Base-by-base conservation (phyloP, 37 sponge, comb jelly and placozoan species). In the Corticium candelabrum region DNA sequence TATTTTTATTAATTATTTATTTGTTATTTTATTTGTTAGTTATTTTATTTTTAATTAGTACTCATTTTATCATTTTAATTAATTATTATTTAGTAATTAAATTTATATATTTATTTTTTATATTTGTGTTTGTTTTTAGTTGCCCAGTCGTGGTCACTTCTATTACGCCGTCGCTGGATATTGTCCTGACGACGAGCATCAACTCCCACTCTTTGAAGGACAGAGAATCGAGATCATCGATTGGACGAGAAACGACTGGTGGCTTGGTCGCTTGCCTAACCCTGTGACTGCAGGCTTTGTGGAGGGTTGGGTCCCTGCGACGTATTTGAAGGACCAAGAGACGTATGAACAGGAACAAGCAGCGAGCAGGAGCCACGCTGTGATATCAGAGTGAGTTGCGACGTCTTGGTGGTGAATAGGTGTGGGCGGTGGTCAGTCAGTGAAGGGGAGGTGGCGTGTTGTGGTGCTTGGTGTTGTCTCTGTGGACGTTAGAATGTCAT, bases 241-340 rank as follows among this genome's bases (percentile, higher is more conserved):
- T 41, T 71, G 36, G 32, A 77, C 40, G 21, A 76, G 43, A 5
- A 56, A 37, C 1, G 82, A 68, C 27, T 68, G 74, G 68, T 92
- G 89, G 87, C 86, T 82, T 38, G 87, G 79, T 15, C 80, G 84
- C 37, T 69, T 82, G 32, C 71, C 7, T 4, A 15, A n/a, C 5
- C 7, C 7, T n/a, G 73, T 7, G n/a, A n/a, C 73, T 7, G 73
- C 34, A 7, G n/a, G 21, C 5, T n/a, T 32, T 5, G 35, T 70
- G n/a, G 73, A 70, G 35, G 73, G 73, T 5, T 70, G 73, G 73
- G 73, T 70, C 5, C 73, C 73, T 4, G 36, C 73, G 29, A 70
- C 5, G 5, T 15, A 70, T 15, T 32, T 70, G 31, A 5, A 29
- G 7, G 29, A 4, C 73, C 4, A 5, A 5, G 73, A 70, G 36